Conservation (phyloP, 2,797 vertebrate genomes). For the Typhlichthys eigenmanni region DNA sequence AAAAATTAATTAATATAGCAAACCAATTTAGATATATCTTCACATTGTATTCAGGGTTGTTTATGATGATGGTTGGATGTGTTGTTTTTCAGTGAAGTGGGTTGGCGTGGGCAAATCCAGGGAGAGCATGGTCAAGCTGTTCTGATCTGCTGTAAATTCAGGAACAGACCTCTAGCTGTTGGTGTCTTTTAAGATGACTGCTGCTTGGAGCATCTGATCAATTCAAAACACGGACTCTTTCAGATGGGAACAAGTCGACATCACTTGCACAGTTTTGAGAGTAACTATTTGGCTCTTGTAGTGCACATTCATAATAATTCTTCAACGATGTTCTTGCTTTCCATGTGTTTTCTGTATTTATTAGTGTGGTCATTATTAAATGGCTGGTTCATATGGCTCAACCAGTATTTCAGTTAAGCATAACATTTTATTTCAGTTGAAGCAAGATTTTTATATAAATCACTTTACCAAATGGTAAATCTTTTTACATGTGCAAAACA, state of each 20-base stretch:
- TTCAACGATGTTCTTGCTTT: slow-evolving; percentile 50
- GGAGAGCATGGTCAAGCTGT: slow-evolving; percentile 84
- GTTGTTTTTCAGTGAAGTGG: slow-evolving; percentile 82
- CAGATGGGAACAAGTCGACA: neutral
- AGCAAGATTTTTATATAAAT: slow-evolving; percentile 16
- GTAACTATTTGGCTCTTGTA: slow-evolving; percentile 43
- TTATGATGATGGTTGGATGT: neutral
- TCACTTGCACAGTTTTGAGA: slow-evolving; percentile 66
- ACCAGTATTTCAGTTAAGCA: slow-evolving; percentile 22
- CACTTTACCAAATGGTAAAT: slow-evolving; percentile 4
- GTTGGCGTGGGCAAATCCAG: slow-evolving; percentile 84
- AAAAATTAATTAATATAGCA: too few relatives aligned
- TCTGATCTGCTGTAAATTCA: slow-evolving; percentile 56
- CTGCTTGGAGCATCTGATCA: slow-evolving; percentile 20
- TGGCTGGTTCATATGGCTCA: slow-evolving; percentile 14
- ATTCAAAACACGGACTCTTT: slow-evolving; percentile 38
- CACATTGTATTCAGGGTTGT: neutral
- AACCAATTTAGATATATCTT: neutral
- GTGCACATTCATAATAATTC: slow-evolving; percentile 26
- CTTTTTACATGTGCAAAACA: slow-evolving; percentile 24
- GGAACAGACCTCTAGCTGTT: neutral
- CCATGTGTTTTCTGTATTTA: slow-evolving; percentile 49
- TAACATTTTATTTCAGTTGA: slow-evolving; percentile 22
- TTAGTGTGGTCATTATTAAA: slow-evolving; percentile 44
- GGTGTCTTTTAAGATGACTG: neutral